These are phyloP conservation scores for Hecatera dysodea DNA, from an alignment of 2,888 invertebrate genomes.

Conservation along the genomic window DNA sequence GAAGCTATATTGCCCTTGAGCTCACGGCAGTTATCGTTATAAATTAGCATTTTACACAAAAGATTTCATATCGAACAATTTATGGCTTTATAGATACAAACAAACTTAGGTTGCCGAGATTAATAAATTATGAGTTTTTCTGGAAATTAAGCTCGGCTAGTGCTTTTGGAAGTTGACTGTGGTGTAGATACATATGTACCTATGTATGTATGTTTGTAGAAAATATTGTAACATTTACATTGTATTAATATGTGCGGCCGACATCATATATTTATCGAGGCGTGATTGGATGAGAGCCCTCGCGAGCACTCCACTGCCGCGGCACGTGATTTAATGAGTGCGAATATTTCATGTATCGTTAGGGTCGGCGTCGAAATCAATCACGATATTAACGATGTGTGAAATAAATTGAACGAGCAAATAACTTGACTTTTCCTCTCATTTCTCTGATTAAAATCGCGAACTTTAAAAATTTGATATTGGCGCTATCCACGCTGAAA, in stretches of 20 bases:
- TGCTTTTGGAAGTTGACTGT: neutral
- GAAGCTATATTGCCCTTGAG: conserved; percentile 52
- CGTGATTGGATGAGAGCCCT: conserved; percentile 82
- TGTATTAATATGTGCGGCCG: conserved; percentile 74
- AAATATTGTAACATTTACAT: conserved; percentile 58
- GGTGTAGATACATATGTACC: neutral
- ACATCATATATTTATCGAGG: conserved; percentile 80
- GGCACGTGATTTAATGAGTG: conserved; percentile 87
- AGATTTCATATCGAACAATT: conserved; percentile 56
- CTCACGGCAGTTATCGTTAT: conserved; percentile 44
- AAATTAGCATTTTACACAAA: conserved; percentile 51
- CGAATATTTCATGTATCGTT: conserved; percentile 89
- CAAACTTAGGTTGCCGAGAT: conserved; percentile 31
- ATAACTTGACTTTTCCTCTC: conserved; percentile 70
- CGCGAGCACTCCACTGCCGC: conserved; percentile 80
- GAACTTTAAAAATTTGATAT: conserved; percentile 9
- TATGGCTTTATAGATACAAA: conserved; percentile 54
- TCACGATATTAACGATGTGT: conserved; percentile 88
- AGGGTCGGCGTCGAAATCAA: conserved; percentile 87
- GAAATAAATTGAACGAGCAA: conserved; percentile 85
- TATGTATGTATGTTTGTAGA: conserved; percentile 10
- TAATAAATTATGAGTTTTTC: conserved; percentile 31
- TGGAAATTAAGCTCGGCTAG: neutral
- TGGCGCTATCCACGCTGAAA: neutral
- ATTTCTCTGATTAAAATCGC: conserved; percentile 61